Base-by-base conservation (phyloP, 2,113 vertebrate genomes). In the Jacana jacana region DNA sequence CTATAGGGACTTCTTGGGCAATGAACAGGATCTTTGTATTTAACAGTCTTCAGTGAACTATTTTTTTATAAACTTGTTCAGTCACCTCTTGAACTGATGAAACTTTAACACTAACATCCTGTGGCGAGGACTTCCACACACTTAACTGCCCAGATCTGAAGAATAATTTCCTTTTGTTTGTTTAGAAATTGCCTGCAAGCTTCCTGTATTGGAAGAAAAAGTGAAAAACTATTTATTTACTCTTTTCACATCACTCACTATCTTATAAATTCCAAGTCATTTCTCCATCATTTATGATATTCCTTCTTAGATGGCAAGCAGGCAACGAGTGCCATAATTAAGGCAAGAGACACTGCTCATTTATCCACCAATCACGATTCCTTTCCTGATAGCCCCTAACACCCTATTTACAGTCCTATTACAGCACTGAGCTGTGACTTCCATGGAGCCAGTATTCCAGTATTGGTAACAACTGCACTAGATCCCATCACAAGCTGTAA, bases 281-380 rank as follows among this genome's bases (percentile, higher is more conserved):
- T 86, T 86, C 35, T 82, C 61, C 40, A 24, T 42, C 23, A 37
- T 17, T 81, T 57, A 58, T 33, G 52, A 37, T 31, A 81, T 52
- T 70, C 22, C 40, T 88, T 76, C 73, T 64, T 33, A 88, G 39
- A 60, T 19, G 30, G 18, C 3, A 0, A 86, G 46, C 27, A 71
- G 48, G 19, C 35, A 86, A 12, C 1, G 0, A 66, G n/a, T 61
- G 46, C 30, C 37, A 30, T 19, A 82, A 42, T 35, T n/a, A 63
- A 85, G 33, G 10, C 17, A 77, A 0, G 0, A 76, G 24, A 44
- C 10, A 24, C 13, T 39, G 30, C 4, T 14, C 16, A 51, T 19
- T 72, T 51, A 92, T 51, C 40, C 70, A 57, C 52, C 40, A 40
- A 66, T 44, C 15, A 35, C 4, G 0, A 7, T 46, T 79, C 25